Percentiles rank a stretch among this genome's conserved stretches.
These are phyloP conservation scores for Volucella bombylans DNA, from an alignment of 2,888 invertebrate species.

Conservation along the genomic window DNA sequence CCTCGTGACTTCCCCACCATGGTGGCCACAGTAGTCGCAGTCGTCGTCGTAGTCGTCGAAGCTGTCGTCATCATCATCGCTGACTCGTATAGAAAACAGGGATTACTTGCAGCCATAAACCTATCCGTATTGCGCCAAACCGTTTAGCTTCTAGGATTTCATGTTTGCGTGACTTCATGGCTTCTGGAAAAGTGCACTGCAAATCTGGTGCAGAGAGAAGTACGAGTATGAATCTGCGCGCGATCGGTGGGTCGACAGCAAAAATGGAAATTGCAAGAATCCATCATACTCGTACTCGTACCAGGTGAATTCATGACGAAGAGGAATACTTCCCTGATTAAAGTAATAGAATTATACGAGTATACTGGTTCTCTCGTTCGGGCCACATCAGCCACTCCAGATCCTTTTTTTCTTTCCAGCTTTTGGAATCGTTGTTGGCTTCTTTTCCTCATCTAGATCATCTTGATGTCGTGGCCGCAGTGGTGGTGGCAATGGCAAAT, in stretches of 20 bases:
- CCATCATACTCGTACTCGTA: slow-evolving; percentile 73
- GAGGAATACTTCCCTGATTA: slow-evolving; percentile 48
- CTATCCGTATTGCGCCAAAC: slow-evolving; percentile 41
- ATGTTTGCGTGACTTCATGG: slow-evolving; percentile 74
- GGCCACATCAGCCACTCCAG: neutral
- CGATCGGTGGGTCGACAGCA: slow-evolving; percentile 60
- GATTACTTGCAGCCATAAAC: slow-evolving; percentile 49
- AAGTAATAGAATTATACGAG: slow-evolving; percentile 50
- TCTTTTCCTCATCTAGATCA: slow-evolving; percentile 59
- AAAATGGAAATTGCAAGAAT: slow-evolving; percentile 67
- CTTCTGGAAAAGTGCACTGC: slow-evolving; percentile 62
- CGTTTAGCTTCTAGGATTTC: slow-evolving; percentile 71
- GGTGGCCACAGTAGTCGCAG: slow-evolving; percentile 34
- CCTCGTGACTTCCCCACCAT: slow-evolving; percentile 54
- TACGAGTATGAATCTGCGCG: slow-evolving; percentile 52
- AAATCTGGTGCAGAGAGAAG: slow-evolving; percentile 23
- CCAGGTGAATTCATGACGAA: slow-evolving; percentile 69
- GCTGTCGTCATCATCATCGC: slow-evolving; percentile 32
- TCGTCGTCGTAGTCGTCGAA: slow-evolving; percentile 20
- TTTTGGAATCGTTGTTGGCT: slow-evolving; percentile 31
- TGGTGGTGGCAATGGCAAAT: slow-evolving; percentile 20
- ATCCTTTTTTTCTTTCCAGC: slow-evolving; percentile 21
- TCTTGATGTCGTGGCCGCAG: slow-evolving; percentile 46
- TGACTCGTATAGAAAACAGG: slow-evolving; percentile 27
- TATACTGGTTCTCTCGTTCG: neutral